Conservation (phyloP, 1,140 invertebrate genomes). For the Drosophila guanche region DNA sequence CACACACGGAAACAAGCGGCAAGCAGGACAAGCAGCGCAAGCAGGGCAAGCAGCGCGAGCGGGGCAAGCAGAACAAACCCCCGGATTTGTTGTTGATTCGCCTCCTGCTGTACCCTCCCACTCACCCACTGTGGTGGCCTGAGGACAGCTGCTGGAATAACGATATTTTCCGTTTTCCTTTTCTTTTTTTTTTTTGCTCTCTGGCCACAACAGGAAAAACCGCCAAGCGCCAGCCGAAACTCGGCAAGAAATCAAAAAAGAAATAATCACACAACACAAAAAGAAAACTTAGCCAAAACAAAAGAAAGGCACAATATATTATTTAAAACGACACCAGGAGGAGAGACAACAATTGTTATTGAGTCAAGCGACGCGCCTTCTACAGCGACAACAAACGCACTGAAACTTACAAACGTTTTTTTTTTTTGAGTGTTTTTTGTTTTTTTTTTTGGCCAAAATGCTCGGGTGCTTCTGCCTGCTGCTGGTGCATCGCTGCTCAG, state of each 20-base stretch:
- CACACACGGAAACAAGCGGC: constrained; percentile 3
- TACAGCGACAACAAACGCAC: constrained; percentile 74
- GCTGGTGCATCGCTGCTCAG: constrained; percentile 20
- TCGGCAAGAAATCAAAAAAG: no score
- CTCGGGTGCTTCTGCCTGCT: constrained; percentile 15
- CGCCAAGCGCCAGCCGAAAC: no score
- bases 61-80: constrained; percentile 30
- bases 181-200: no score
- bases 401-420: constrained; percentile 51
- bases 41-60: constrained; percentile 38
- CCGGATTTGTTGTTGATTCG: constrained; percentile 38
- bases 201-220: no score
- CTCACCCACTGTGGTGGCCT: no score
- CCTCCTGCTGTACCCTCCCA: neutral
- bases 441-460: constrained; percentile 6
- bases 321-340: constrained; percentile 15
- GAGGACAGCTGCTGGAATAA: no score
- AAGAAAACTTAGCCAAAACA: neutral
- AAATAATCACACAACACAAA: no score
- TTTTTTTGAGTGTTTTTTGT: constrained; percentile 15
- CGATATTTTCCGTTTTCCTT: no score
- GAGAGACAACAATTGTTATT: constrained; percentile 6
- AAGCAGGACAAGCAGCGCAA: neutral
- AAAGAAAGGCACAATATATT: constrained; percentile 1
- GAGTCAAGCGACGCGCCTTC: constrained; percentile 58